Evolutionary conservation across 2,113 vertebrate genomes (phyloP), one percentile per base, ranked within the genome.

Genomic region (Carassius auratus): DNA sequence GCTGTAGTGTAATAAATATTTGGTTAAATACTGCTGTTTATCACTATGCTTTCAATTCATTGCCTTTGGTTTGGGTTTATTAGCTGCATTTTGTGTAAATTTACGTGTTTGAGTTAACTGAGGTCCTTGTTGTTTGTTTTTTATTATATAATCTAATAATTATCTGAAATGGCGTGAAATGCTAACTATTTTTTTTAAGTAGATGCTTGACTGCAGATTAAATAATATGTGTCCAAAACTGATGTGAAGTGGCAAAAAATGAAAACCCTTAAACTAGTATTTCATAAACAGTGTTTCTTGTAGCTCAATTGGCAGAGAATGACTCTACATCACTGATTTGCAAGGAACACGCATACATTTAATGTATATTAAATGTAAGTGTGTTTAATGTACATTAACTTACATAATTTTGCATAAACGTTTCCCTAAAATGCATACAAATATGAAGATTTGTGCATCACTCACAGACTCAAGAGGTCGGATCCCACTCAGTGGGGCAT

Each of bases 391-490:
- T 26, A 26, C 26, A 26, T 26, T 15, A 15, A 66, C 12, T 64
- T 64, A 30, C 5, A 9, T 38, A 5, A 42, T 42, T 42, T 42
- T 45, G 45, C 33, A 71, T 38, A 10, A 42, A 71, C 21, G 19
- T 50, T n/a, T 48, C 3, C n/a, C 45, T 4, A 17, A 76, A 52
- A 30, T 26, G 12, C 7, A 30, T 15, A 26, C 23, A 48, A 75
- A 48, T 75, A 9, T 14, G 74, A 23, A 2, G 9, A 3, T 21
- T 17, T 87, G 86, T 88, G 19, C 8, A 52, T 87, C 76, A 96
- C 98, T 97, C 91, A 99, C 98, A 92, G 95, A 96, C 82, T 96
- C 96, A 0, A 95, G 86, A 77, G 95, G 93, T 82, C 91, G 93
- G 45, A 88, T 90, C 87, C 96, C 97, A 59, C 79, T 87, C 38